Percentiles rank a stretch among this genome's conserved stretches.
Evolutionary conservation across 1,140 invertebrate genomes (phyloP).

Genomic region (Condylostylus longicornis): DNA sequence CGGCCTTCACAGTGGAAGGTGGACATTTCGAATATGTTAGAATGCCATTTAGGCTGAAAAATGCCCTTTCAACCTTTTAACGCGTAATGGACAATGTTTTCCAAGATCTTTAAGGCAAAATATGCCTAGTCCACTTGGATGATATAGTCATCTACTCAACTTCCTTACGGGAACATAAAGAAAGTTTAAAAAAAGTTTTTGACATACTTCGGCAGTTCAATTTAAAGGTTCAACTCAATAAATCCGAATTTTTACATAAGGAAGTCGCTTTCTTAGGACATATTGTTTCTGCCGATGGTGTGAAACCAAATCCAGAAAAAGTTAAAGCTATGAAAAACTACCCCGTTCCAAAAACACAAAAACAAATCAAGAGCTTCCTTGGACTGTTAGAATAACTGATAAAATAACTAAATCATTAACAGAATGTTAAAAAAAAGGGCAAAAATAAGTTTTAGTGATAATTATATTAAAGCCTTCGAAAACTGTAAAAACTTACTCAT

Average conservation of each 20-base stretch:
- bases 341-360: neutral
- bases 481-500: neutral
- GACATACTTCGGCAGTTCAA: conserved; percentile 1
- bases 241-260: conserved; percentile 7
- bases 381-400: neutral
- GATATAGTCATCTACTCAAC: conserved; percentile 1
- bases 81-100: conserved; percentile 4
- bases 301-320: conserved; percentile 14
- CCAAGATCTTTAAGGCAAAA: conserved; percentile 3
- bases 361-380: conserved; percentile 1
- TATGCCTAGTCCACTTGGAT: conserved; percentile 4
- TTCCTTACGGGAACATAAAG: conserved; percentile 4
- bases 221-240: conserved; percentile 6
- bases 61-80: conserved; percentile 4
- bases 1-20: too few species aligned
- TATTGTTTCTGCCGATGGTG: conserved; percentile 10
- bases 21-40: too few species aligned
- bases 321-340: conserved; percentile 6
- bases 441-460: neutral
- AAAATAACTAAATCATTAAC: conserved; percentile 1
- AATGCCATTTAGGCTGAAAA: too few species aligned
- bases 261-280: conserved; percentile 13
- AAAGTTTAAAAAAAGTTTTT: conserved; percentile 2
- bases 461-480: neutral
- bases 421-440: neutral